A percentile compares a stretch with the other conserved stretches of the same genome.
These are phyloP conservation scores for Crepidodera aurea DNA, from an alignment of 2,888 invertebrate species.

Conservation along the genomic window DNA sequence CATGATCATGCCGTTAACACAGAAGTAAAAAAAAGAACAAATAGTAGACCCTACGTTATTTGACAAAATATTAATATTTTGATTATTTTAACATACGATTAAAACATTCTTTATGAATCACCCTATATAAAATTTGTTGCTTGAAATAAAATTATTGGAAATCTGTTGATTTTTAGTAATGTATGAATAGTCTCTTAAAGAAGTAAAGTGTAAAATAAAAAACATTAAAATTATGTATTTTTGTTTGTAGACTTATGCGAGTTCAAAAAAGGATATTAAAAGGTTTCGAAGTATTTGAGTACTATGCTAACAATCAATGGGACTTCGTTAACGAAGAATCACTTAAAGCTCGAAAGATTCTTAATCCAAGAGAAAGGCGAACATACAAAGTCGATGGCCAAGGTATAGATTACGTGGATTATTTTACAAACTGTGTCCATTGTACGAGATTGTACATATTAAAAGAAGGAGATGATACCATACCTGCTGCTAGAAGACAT, in stretches of 20 bases:
- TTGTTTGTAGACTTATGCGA: constrained; percentile 72
- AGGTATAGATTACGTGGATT: constrained; percentile 78
- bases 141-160: too few relatives aligned
- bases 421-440: constrained; percentile 83
- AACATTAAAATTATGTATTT: too few relatives aligned
- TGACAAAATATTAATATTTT: too few relatives aligned
- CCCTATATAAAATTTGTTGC: too few relatives aligned
- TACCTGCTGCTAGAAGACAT: constrained; percentile 81
- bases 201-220: too few relatives aligned
- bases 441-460: constrained; percentile 82
- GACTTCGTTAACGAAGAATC: constrained; percentile 80
- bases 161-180: too few relatives aligned
- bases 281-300: constrained; percentile 89
- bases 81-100: too few relatives aligned
- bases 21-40: too few relatives aligned
- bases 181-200: too few relatives aligned
- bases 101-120: too few relatives aligned
- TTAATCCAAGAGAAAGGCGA: constrained; percentile 72
- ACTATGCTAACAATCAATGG: constrained; percentile 94
- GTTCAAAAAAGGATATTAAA: constrained; percentile 85
- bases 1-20: too few relatives aligned
- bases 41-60: too few relatives aligned
- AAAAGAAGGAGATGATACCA: constrained; percentile 81
- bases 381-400: constrained; percentile 76
- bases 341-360: constrained; percentile 64